Evolutionary conservation across 2,797 vertebrate species (phyloP), one percentile per base, ranked within the genome.

Genomic region (Microctenopoma steveboyesi): DNA sequence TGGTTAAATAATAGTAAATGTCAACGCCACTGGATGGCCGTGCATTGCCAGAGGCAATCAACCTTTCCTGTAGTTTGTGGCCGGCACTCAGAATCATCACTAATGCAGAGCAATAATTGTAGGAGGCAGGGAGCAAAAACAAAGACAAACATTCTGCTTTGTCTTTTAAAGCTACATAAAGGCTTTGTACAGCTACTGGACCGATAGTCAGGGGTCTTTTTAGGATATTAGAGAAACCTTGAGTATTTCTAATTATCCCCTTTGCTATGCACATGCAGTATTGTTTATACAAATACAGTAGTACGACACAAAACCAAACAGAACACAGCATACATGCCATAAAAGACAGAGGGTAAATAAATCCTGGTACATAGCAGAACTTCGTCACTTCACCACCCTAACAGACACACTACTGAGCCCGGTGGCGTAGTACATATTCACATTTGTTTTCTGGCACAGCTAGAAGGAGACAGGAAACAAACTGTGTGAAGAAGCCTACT

Each of bases 171-270:
- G 66, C 18, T 12, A 33, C 30, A 35, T 13, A 40, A 39, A 61
- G 2, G 30, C 57, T 30, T 57, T 48, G 64, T n/a, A 35, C 45
- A 52, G 40, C 9, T 55, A 69, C 12, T 0, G 2, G 8, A 9
- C 22, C 50, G 16, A 55, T 60, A 9, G 55, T 74, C 69, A 69
- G 52, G 13, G 15, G 35, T 58, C 16, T 4, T 49, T 69, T 50
- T 25, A 5, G 18, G 69, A 57, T 49, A 64, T 53, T 28, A 27
- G 18, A 15, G 10, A 55, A 65, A 68, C 10, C 69, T 51, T 52
- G 48, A 65, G 11, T 27, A 15, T 47, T 63, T 72, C 7, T 59
- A 45, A 72, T 62, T 53, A 55, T 58, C 64, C 40, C 42, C 18
- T 28, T 62, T 65, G 54, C 13, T 69, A 45, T 46, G 18, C 22